phyloP scores from a whole-genome alignment of 2,888 invertebrate genomes.

The Galerucella calmariensis region DNA sequence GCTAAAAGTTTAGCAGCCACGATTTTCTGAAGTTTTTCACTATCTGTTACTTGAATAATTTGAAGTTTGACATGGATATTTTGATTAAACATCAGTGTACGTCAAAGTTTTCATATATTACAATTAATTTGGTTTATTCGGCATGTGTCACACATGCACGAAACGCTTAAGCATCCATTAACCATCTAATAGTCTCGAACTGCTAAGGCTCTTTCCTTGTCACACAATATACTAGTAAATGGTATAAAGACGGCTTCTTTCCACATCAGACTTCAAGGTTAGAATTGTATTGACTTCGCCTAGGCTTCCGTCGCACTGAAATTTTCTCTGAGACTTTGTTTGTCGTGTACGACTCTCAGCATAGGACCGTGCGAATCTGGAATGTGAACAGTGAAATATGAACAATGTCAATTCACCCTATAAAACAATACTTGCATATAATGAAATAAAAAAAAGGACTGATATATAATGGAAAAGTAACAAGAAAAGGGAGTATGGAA shows the following conservation, averaged over 20 bases:
- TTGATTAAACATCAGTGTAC: too few species aligned
- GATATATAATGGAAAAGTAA: constrained; percentile 36
- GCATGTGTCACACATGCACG: accelerated
- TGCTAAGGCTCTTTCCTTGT: too few species aligned
- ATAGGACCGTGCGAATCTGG: background rate
- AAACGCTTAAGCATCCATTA: too few species aligned
- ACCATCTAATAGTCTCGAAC: too few species aligned
- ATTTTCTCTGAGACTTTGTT: background rate
- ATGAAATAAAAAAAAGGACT: constrained; percentile 23
- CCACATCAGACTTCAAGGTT: background rate
- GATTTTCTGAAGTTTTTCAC: too few species aligned
- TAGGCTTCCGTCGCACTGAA: background rate
- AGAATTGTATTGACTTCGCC: background rate
- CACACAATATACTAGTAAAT: background rate
- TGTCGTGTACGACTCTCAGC: too few species aligned
- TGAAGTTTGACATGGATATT: too few species aligned
- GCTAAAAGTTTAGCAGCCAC: too few species aligned
- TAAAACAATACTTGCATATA: background rate
- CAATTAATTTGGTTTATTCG: too few species aligned
- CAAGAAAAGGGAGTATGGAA: constrained; percentile 44
- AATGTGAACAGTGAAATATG: background rate
- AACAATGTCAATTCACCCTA: background rate
- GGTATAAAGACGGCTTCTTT: constrained; percentile 4
- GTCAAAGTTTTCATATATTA: too few species aligned
- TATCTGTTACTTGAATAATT: too few species aligned